These are phyloP conservation scores for Chrysaora quinquecirrha DNA, from an alignment of 30 jellyfish, hydroid and myxozoan species.

Conservation along the genomic window DNA sequence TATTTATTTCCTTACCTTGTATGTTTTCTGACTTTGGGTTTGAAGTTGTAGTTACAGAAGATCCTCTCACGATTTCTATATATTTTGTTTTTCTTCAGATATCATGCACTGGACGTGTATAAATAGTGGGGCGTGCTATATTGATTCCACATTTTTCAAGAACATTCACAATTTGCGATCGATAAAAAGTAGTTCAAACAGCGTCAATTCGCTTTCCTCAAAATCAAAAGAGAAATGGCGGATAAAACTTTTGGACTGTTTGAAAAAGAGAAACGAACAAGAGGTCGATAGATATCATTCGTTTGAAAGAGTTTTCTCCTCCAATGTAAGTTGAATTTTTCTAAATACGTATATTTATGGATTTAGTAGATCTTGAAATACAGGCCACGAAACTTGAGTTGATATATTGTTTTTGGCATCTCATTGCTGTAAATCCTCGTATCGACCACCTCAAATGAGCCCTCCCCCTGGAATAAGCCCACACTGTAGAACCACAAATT, in stretches of 20 bases:
- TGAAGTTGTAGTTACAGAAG: too few relatives aligned
- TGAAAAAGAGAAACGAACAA: slow-evolving; percentile 50
- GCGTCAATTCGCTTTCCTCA: slow-evolving; percentile 13
- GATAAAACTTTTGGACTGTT: slow-evolving; percentile 21
- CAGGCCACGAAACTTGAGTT: too few relatives aligned
- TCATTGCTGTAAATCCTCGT: too few relatives aligned
- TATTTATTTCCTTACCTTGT: too few relatives aligned
- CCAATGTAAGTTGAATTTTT: slow-evolving; percentile 10
- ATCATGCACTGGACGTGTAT: slow-evolving; percentile 70
- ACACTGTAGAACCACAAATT: too few relatives aligned
- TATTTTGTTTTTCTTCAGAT: neutral
- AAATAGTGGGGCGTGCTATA: slow-evolving; percentile 85
- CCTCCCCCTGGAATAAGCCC: too few relatives aligned
- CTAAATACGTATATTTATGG: too few relatives aligned
- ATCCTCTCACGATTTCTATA: too few relatives aligned
- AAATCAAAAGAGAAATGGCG: slow-evolving; percentile 44
- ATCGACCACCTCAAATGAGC: too few relatives aligned
- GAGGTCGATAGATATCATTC: slow-evolving; percentile 41
- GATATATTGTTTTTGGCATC: too few relatives aligned
- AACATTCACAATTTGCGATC: slow-evolving; percentile 24
- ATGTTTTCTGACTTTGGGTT: too few relatives aligned
- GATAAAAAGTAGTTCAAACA: slow-evolving; percentile 27
- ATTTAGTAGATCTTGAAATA: too few relatives aligned
- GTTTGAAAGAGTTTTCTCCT: slow-evolving; percentile 7
- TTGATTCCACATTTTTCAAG: slow-evolving; percentile 48